Evolutionary conservation across 2,113 vertebrate species (phyloP).

Genomic region (Nettapus auritus): DNA sequence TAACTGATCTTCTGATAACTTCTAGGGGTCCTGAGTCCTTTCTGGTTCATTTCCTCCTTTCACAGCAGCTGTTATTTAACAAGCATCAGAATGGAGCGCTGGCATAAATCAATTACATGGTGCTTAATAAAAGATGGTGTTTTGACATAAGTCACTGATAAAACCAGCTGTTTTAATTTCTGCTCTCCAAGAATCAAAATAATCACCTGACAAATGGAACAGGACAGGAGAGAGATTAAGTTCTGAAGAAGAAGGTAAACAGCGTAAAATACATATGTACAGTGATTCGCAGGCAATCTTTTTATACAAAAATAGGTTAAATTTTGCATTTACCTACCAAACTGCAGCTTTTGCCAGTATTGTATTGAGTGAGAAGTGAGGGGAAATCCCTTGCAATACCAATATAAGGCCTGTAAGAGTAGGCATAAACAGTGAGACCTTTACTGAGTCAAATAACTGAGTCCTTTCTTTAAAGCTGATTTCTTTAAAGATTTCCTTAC

Average conservation of each 20-base stretch:
- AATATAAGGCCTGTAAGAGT: not conserved
- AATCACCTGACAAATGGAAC: not conserved
- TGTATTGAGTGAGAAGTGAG: not conserved
- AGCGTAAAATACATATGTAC: not conserved
- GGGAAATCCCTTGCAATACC: not conserved
- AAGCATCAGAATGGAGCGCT: not conserved
- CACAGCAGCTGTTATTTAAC: not conserved
- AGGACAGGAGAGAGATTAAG: not conserved
- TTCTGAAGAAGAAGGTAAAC: not conserved
- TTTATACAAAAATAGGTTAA: not conserved
- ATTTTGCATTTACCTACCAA: not conserved
- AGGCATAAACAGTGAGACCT: not conserved
- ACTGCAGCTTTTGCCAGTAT: not conserved
- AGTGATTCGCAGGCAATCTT: not conserved
- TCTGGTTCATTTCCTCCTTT: not conserved
- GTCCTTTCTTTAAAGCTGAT: not conserved
- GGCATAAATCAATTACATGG: not conserved
- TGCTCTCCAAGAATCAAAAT: not conserved
- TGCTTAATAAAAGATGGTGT: not conserved
- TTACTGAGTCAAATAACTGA: not conserved
- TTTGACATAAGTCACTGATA: not conserved
- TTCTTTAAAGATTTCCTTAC: not conserved
- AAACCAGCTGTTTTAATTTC: not conserved
- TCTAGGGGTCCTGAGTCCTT: not conserved
- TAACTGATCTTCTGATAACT: rapidly evolving